A percentile compares a stretch with the other conserved stretches of the same genome.
Conservation (phyloP, 2,888 invertebrate genomes). For the Sinotaia quadrata region DNA sequence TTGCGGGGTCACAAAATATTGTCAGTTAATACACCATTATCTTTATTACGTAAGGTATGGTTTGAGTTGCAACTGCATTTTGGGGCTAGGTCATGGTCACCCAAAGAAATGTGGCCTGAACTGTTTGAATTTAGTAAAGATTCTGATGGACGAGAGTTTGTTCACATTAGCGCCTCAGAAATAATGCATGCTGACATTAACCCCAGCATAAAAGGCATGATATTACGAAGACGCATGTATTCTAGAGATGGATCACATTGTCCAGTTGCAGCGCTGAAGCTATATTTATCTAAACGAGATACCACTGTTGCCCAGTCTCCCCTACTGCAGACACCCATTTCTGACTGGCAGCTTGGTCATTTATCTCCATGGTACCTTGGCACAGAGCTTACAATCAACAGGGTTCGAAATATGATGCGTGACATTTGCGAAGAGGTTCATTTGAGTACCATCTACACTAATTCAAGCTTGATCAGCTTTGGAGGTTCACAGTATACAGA, state of each 20-base stretch:
- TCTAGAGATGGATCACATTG: constrained; percentile 28
- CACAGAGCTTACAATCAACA: constrained; percentile 12
- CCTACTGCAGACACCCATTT: constrained; percentile 21
- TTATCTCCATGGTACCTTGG: not conserved
- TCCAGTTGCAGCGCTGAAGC: constrained; percentile 31
- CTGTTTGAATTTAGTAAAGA: constrained; percentile 32
- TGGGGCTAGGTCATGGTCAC: constrained; percentile 25
- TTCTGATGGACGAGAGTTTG: constrained; percentile 14
- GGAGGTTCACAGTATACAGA: not conserved
- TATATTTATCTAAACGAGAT: constrained; percentile 26
- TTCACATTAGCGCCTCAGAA: constrained; percentile 31
- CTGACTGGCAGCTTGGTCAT: not conserved
- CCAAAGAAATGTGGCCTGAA: constrained; percentile 31
- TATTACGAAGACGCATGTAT: constrained; percentile 9
- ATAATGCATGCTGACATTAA: constrained; percentile 2
- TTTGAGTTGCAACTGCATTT: constrained; percentile 39
- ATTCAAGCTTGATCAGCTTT: constrained; percentile 14
- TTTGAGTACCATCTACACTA: constrained; percentile 12
- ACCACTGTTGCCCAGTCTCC: not conserved
- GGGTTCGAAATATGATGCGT: constrained; percentile 16
- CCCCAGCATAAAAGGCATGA: constrained; percentile 1
- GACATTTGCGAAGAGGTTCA: constrained; percentile 16
- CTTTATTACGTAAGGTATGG: constrained; percentile 37
- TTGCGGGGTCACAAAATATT: constrained; percentile 11
- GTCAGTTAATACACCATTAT: constrained; percentile 23